Conservation (phyloP, 2,888 invertebrate species). For the Oscheius sp. region DNA sequence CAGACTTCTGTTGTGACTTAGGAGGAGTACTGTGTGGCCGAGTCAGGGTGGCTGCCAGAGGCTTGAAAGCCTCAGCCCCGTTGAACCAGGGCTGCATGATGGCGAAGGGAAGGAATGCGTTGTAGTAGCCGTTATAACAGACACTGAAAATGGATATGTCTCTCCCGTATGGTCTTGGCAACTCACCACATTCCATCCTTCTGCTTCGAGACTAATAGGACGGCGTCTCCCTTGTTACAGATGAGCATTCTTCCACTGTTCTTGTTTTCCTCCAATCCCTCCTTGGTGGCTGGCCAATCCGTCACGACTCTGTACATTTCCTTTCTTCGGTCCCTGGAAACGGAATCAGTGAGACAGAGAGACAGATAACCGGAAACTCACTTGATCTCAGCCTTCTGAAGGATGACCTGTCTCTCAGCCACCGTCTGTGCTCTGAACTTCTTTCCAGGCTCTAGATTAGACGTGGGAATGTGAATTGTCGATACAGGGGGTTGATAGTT, state of each 20-base stretch:
- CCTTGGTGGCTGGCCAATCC: slow-evolving; percentile 33
- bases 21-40: slow-evolving; percentile 36
- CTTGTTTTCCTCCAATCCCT: slow-evolving; percentile 18
- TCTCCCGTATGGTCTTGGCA: no score
- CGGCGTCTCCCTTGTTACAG: slow-evolving; percentile 47
- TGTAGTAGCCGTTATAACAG: slow-evolving; percentile 58
- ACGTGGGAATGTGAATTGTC: background rate
- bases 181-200: slow-evolving; percentile 26
- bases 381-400: slow-evolving; percentile 53
- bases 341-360: background rate
- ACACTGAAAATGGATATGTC: slow-evolving; percentile 31
- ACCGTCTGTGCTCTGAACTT: slow-evolving; percentile 50
- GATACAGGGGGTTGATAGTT: background rate
- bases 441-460: background rate
- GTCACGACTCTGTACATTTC: slow-evolving; percentile 42
- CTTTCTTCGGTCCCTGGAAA: slow-evolving; percentile 35
- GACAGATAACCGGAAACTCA: slow-evolving; percentile 12
- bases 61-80: background rate
- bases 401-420: slow-evolving; percentile 46
- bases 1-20: slow-evolving; percentile 39
- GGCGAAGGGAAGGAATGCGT: slow-evolving; percentile 49
- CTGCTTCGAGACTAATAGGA: slow-evolving; percentile 35
- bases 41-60: background rate
- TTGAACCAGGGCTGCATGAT: slow-evolving; percentile 43
- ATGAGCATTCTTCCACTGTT: slow-evolving; percentile 41